A percentile compares a stretch with the other conserved stretches of the same genome.
Conservation (phyloP, 2,797 vertebrate genomes). For the Triplophysa bombifrons region DNA sequence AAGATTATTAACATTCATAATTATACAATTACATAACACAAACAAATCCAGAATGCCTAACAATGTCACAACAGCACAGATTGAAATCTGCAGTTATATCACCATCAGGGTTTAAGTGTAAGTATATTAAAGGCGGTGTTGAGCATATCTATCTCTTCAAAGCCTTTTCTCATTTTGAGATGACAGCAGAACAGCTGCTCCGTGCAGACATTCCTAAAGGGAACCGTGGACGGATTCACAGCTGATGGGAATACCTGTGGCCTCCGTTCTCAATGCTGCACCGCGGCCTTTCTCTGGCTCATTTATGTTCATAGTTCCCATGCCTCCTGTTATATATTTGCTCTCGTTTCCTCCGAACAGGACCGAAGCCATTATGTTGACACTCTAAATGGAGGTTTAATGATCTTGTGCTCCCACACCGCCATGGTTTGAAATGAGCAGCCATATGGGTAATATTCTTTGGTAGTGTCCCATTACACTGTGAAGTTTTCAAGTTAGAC, state of each 20-base stretch:
- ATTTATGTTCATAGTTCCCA: conserved; percentile 24
- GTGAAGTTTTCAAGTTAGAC: not conserved
- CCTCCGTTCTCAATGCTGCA: not conserved
- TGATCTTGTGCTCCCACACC: conserved; percentile 29
- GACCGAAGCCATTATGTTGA: conserved; percentile 27
- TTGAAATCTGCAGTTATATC: conserved; percentile 6
- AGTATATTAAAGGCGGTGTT: not conserved
- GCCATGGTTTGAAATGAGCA: conserved; percentile 21
- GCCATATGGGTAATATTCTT: conserved; percentile 1
- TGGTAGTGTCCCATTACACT: not conserved
- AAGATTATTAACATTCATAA: conserved; percentile 15
- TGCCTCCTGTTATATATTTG: conserved; percentile 17
- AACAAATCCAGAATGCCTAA: conserved; percentile 13
- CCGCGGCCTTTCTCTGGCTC: conserved; percentile 30
- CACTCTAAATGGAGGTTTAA: conserved; percentile 36
- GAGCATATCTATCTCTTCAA: not conserved
- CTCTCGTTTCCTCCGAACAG: conserved; percentile 18
- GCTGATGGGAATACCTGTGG: conserved; percentile 14
- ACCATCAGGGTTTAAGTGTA: not conserved
- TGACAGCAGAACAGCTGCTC: conserved; percentile 17
- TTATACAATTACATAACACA: not conserved
- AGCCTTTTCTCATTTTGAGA: conserved; percentile 22
- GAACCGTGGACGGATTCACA: not conserved
- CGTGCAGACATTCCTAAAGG: conserved; percentile 9
- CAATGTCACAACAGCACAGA: not conserved